phyloP scores from a whole-genome alignment of 2,888 invertebrate genomes.

The Trimorus sp. region DNA sequence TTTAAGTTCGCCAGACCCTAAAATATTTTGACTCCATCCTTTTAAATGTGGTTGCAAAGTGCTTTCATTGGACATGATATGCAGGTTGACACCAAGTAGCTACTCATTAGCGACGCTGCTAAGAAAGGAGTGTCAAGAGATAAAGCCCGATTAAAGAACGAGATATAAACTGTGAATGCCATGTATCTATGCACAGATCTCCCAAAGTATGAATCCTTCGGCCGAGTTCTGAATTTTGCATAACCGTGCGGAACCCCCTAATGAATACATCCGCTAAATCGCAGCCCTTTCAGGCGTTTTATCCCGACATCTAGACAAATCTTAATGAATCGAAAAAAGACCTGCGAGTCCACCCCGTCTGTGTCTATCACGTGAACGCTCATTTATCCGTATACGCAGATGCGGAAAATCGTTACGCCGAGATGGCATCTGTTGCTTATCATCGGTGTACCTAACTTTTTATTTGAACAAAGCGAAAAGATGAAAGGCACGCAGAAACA shows the following conservation, averaged over 20 bases:
- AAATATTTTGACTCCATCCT: no score
- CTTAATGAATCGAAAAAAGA: constrained; percentile 50
- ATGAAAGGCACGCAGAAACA: constrained; percentile 62
- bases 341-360: constrained; percentile 15
- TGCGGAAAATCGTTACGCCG: constrained; percentile 58
- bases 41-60: no score
- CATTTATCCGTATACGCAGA: constrained; percentile 47
- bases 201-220: background rate
- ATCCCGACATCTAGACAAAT: constrained; percentile 36
- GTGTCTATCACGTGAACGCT: constrained; percentile 28
- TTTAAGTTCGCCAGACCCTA: no score
- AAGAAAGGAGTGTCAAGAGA: no score
- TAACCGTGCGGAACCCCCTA: constrained; percentile 1
- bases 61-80: no score
- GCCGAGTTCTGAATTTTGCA: background rate
- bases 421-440: constrained; percentile 59
- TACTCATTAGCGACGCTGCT: no score
- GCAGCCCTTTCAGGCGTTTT: constrained; percentile 23
- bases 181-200: no score
- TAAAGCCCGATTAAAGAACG: no score
- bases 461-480: constrained; percentile 60
- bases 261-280: constrained; percentile 22
- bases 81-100: no score
- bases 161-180: no score
- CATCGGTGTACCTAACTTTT: constrained; percentile 52